Percentiles rank a stretch among this genome's conserved stretches.
Conservation (phyloP, 2,113 vertebrate genomes). For the Anseranas semipalmata region DNA sequence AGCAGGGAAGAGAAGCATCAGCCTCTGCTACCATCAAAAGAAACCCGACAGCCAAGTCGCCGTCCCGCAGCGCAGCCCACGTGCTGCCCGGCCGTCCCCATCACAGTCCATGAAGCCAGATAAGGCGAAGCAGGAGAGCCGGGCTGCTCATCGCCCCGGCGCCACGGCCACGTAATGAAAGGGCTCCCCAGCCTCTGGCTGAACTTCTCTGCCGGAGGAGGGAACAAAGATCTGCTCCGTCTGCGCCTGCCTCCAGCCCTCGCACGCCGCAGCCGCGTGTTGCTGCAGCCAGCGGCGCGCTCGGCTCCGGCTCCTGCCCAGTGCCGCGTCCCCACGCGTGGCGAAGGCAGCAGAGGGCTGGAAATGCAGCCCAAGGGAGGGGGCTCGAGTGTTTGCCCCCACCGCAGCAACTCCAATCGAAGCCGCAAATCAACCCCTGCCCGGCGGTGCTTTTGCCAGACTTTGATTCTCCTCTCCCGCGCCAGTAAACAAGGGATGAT, state of each 20-base stretch:
- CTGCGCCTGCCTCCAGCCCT: constrained; percentile 19
- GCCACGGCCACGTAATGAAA: neutral
- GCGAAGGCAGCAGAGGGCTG: neutral
- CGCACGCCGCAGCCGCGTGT: neutral
- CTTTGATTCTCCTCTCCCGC: neutral
- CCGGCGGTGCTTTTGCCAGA: neutral
- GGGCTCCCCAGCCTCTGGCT: constrained; percentile 49
- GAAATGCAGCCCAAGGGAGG: neutral
- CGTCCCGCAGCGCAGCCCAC: neutral
- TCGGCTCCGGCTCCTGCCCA: neutral
- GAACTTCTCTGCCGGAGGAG: constrained; percentile 32
- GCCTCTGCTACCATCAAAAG: neutral
- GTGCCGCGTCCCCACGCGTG: fast-evolving
- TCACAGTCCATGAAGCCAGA: neutral
- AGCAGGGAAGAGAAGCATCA: neutral
- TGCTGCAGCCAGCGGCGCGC: neutral
- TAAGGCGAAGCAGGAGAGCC: fast-evolving
- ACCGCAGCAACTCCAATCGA: fast-evolving
- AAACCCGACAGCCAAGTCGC: neutral
- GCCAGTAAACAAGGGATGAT: constrained; percentile 64
- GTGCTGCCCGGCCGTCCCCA: fast-evolving
- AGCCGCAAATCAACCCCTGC: neutral
- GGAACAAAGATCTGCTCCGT: neutral
- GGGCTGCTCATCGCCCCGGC: neutral
- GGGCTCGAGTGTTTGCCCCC: neutral